phyloP scores from a whole-genome alignment of 2,113 vertebrate genomes.

The Mastomys coucha region DNA sequence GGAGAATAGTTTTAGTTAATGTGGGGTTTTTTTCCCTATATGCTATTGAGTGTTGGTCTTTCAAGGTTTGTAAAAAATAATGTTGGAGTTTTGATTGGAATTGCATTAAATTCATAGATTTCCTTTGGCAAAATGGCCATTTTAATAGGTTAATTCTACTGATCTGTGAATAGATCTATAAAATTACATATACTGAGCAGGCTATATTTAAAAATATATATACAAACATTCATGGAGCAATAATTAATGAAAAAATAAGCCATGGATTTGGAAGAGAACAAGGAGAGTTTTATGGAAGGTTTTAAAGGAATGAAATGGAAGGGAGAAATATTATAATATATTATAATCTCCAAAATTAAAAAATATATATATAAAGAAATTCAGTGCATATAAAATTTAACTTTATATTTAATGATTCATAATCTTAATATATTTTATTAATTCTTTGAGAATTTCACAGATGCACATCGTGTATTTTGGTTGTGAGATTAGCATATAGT shows the following conservation, averaged over 20 bases:
- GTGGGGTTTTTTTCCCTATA: too few relatives aligned
- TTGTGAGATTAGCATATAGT: not conserved
- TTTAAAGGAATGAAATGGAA: not conserved
- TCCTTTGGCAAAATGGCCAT: too few relatives aligned
- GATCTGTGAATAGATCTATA: not conserved
- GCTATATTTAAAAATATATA: not conserved
- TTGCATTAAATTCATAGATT: too few relatives aligned
- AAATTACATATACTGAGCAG: not conserved
- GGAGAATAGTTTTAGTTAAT: too few relatives aligned
- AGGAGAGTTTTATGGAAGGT: not conserved
- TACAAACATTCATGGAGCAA: not conserved
- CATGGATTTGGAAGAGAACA: not conserved
- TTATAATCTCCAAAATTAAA: not conserved
- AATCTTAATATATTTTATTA: not conserved
- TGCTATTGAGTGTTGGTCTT: too few relatives aligned
- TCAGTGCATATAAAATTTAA: slow-evolving; percentile 6
- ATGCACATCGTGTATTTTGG: not conserved
- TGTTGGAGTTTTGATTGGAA: too few relatives aligned
- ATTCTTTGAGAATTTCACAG: not conserved
- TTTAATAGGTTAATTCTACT: too few relatives aligned
- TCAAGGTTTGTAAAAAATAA: too few relatives aligned
- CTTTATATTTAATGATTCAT: slow-evolving; percentile 58
- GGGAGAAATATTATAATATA: not conserved
- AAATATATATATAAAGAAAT: not conserved
- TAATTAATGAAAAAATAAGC: not conserved